Evolutionary conservation across 2,113 vertebrate species (phyloP).

Genomic region (Osmerus mordax): DNA sequence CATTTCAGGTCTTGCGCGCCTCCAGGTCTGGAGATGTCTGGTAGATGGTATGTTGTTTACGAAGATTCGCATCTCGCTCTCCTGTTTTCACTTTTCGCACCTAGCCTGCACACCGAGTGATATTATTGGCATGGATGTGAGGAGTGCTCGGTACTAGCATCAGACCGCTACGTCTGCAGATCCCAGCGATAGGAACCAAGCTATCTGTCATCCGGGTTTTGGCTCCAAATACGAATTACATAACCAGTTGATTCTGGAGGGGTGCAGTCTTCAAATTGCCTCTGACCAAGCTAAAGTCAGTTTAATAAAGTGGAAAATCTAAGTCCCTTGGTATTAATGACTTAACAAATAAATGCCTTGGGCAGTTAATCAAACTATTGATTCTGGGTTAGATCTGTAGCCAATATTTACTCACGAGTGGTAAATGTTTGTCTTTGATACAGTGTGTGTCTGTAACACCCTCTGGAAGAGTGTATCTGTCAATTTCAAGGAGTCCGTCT

Average conservation of each 20-base stretch:
- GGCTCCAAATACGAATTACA: conserved; percentile 37
- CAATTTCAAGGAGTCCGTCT: too few relatives aligned
- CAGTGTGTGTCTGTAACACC: too few relatives aligned
- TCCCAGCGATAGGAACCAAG: conserved; percentile 32
- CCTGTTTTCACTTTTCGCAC: conserved; percentile 23
- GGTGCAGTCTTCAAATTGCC: neutral
- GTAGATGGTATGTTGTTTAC: neutral
- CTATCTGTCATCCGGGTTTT: conserved; percentile 32
- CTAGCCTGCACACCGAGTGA: conserved; percentile 16
- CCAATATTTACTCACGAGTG: neutral
- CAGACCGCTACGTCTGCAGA: conserved; percentile 27
- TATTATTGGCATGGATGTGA: neutral
- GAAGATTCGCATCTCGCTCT: neutral
- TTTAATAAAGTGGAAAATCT: too few relatives aligned
- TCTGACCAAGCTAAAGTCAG: neutral
- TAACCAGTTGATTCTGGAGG: conserved; percentile 33
- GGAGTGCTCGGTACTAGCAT: neutral
- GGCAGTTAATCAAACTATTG: neutral
- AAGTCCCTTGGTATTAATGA: too few relatives aligned
- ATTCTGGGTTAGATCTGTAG: neutral
- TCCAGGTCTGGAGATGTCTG: neutral
- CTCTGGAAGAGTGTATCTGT: too few relatives aligned
- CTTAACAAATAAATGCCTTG: too few relatives aligned
- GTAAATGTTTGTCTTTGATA: neutral
- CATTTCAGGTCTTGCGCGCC: neutral